Percentiles rank a stretch among this genome's conserved stretches.
Evolutionary conservation across 2,113 vertebrate species (phyloP).

Genomic region (Seriola quinqueradiata): DNA sequence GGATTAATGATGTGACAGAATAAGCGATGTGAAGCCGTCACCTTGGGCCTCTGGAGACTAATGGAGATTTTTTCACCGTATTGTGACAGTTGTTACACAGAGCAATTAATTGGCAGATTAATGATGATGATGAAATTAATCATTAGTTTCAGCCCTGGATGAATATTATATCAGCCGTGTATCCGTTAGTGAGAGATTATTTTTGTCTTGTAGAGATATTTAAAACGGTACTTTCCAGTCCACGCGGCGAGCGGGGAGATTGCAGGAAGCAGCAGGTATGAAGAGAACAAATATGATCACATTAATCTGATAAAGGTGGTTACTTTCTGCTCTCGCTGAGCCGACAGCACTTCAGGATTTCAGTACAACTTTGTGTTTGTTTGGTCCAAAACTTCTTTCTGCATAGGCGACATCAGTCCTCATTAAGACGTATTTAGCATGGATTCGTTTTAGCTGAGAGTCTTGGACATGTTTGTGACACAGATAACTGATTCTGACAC

Average conservation of each 20-base stretch:
- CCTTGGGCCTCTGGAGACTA: neutral
- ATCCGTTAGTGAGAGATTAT: neutral
- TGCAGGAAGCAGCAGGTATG: neutral
- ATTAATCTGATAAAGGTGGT: neutral
- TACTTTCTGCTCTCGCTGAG: neutral
- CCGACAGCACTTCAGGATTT: neutral
- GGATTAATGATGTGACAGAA: neutral
- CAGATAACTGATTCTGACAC: conserved; percentile 30
- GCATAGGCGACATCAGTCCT: neutral
- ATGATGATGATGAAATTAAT: neutral
- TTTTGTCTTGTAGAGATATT: neutral
- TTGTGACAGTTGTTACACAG: neutral
- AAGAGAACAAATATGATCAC: conserved; percentile 3
- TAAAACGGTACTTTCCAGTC: neutral
- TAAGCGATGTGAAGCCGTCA: neutral
- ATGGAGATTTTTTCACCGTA: neutral
- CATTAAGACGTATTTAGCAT: neutral
- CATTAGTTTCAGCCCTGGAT: neutral
- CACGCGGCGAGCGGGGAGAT: neutral
- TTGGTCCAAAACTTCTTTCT: neutral
- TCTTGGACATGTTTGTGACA: neutral
- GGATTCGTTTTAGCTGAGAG: conserved; percentile 22
- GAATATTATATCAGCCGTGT: neutral
- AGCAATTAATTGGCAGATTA: neutral
- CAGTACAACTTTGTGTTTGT: neutral